A percentile compares a stretch with the other conserved stretches of the same genome.
phyloP scores from a whole-genome alignment of 2,113 vertebrate genomes.

The Colaptes auratus region DNA sequence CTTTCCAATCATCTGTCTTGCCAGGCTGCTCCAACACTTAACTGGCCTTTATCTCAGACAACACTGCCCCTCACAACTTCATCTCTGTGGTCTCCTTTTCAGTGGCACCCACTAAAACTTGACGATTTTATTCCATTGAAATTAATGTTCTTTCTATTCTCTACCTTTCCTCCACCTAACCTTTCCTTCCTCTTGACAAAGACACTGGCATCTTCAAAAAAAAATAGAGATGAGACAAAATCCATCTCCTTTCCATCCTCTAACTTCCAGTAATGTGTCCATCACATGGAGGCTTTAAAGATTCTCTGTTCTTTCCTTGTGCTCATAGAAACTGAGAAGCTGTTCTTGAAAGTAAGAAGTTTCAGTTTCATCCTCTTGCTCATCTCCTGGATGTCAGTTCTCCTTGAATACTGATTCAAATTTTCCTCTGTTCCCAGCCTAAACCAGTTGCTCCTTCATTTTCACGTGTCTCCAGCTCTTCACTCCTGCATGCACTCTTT shows the following conservation, averaged over 20 bases:
- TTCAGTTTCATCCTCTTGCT: constrained; percentile 7
- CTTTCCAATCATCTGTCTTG: constrained; percentile 6
- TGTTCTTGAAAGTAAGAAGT: not conserved
- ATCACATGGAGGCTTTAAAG: not conserved
- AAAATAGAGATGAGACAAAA: constrained; percentile 1
- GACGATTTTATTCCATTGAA: not conserved
- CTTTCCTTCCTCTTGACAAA: not conserved
- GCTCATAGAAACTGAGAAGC: constrained; percentile 9
- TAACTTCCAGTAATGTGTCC: not conserved
- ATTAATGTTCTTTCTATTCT: constrained; percentile 3
- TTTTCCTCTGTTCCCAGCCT: not conserved
- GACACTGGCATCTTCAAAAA: constrained; percentile 26
- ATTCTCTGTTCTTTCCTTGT: constrained; percentile 12
- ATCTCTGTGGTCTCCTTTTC: not conserved
- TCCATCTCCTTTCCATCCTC: not conserved
- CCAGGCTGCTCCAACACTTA: not conserved
- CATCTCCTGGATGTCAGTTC: not conserved
- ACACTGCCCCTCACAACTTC: constrained; percentile 18
- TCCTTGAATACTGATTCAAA: not conserved
- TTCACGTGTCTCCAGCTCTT: not conserved
- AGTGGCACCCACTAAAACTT: not conserved
- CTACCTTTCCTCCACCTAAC: constrained; percentile 4
- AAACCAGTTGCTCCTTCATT: not conserved
- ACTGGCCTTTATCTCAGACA: not conserved
- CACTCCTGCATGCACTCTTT: not conserved